phyloP scores from a whole-genome alignment of 2,113 vertebrate genomes.

The Fregata magnificens region DNA sequence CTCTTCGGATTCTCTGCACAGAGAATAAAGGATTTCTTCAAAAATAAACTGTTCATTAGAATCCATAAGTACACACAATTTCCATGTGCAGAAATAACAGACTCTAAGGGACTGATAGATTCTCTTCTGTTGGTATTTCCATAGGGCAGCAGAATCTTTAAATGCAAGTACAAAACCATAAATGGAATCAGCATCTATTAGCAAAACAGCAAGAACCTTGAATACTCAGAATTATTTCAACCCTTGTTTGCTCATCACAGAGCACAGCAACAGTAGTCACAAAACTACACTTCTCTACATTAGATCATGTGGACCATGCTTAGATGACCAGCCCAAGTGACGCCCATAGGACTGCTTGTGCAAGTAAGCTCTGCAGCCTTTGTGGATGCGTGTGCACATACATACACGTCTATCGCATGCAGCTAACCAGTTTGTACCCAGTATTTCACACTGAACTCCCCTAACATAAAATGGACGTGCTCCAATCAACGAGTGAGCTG shows the following conservation, averaged over 20 bases:
- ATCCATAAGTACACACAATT: background rate
- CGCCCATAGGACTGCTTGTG: too few relatives aligned
- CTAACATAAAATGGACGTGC: background rate
- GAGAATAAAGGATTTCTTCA: background rate
- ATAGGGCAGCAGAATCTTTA: background rate
- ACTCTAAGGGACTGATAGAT: background rate
- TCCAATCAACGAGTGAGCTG: background rate
- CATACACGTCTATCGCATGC: rapidly evolving
- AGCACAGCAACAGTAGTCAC: background rate
- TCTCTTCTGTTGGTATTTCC: background rate
- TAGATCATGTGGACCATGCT: background rate
- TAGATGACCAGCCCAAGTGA: background rate
- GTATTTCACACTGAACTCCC: background rate
- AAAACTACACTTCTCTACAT: background rate
- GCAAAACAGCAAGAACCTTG: background rate
- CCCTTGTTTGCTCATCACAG: background rate
- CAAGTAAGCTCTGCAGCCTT: background rate
- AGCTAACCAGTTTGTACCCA: background rate
- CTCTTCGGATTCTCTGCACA: background rate
- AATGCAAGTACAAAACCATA: background rate
- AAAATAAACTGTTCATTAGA: background rate
- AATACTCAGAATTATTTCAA: background rate
- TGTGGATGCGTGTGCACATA: background rate
- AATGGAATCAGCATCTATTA: background rate
- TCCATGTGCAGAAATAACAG: background rate